Evolutionary conservation across 1,140 invertebrate species (phyloP), one percentile per base, ranked within the genome.

Genomic region (Cotesia typhae): DNA sequence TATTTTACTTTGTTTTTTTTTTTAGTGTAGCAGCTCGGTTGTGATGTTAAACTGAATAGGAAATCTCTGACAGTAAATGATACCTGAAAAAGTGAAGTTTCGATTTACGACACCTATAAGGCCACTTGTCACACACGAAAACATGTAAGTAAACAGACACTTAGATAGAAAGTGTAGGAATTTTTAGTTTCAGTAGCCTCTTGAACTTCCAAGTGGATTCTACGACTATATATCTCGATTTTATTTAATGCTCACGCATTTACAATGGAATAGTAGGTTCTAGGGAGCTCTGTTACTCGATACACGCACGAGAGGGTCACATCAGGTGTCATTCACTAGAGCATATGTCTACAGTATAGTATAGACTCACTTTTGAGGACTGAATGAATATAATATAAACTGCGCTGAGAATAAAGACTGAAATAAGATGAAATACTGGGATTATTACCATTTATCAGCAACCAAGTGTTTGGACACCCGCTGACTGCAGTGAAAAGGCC

Each of bases 381-480:
- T 28, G 28, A 28, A 28, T 28, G 28, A 28, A 28, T 28, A 28
- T 28, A 28, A 28, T 2, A 28, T 28, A 3, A 28, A 28, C 28
- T 28, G 28, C 2, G 3, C 28, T 28, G 28, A 28, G 28, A 28
- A 28, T 28, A 28, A 28, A 28, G 28, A 28, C 28, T 28, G 1
- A 28, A 28, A 28, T 28, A 28, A 28, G 28, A 38, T 67, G 71
- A 61, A 55, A 67, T 63, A 70, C 72, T 38, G 41, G 38, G 55
- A 53, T 9, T 9, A n/a, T 65, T 53, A 72, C 67, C 70, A 73
- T 65, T 75, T 68, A 71, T 12, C 9, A 55, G 28, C 47, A 6
- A 4, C 68, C 51, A 71, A 71, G 77, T 81, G 76, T 81, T 81
- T 81, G 80, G 80, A 81, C 78, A 80, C 77, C 75, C 75, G 74